phyloP scores from a whole-genome alignment of 2,888 invertebrate genomes.

The Glomeris marginata region DNA sequence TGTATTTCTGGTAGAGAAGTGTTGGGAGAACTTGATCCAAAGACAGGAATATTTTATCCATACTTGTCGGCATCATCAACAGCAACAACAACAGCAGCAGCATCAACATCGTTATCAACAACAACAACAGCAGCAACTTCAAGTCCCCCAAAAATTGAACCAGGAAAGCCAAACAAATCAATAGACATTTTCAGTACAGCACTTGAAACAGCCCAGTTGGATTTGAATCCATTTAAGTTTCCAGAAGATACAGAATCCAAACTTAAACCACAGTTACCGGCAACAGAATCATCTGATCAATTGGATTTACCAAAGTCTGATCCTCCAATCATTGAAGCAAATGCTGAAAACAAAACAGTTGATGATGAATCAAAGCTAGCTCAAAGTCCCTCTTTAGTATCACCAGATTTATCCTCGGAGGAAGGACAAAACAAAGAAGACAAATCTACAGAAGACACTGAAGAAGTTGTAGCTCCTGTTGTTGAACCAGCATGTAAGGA shows the following conservation, averaged over 20 bases:
- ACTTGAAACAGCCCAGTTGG: conserved; percentile 31
- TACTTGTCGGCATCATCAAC: neutral
- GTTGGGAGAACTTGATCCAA: conserved; percentile 14
- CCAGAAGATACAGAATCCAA: neutral
- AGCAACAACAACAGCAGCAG: neutral
- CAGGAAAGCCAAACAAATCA: conserved; percentile 1
- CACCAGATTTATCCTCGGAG: no score
- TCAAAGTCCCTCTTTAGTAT: neutral
- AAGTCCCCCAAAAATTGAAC: neutral
- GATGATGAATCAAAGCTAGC: neutral
- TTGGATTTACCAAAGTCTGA: neutral
- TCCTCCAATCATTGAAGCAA: neutral
- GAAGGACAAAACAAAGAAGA: neutral
- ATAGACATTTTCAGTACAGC: conserved; percentile 42
- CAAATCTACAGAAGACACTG: neutral
- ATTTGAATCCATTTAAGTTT: conserved; percentile 7
- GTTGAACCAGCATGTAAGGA: no score
- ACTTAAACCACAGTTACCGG: no score
- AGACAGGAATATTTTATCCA: conserved; percentile 15
- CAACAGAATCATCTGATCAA: conserved; percentile 1
- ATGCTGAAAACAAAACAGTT: neutral
- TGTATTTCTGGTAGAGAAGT: neutral
- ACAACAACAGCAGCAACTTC: no score
- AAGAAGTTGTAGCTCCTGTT: no score
- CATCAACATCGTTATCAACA: no score